Evolutionary conservation across 1,140 invertebrate genomes (phyloP), one percentile per base, ranked within the genome.

Genomic region (Belonocnema kinseyi): DNA sequence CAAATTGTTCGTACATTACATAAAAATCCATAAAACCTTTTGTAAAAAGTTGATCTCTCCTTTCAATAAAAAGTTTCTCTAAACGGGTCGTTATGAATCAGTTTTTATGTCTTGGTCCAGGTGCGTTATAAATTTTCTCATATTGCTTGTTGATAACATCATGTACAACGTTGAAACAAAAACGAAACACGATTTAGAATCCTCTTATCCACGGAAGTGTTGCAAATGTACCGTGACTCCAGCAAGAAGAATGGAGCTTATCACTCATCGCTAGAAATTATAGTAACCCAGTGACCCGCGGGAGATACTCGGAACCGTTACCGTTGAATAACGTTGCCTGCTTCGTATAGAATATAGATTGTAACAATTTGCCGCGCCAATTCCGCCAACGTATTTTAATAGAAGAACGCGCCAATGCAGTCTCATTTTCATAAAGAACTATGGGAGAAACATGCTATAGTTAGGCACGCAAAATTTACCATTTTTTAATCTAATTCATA

Each of bases 341-440:
- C 33, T 75, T 75, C 52, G 40, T 16, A 19, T 52, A 46, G 40
- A 46, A 46, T 75, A 80, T 71, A 71, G 26, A 52, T 16, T 56
- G 52, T 58, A 70, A 71, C 74, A 11, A 51, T 72, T 50, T 75
- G 66, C 61, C 33, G 17, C 52, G 40, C 26, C 76, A 81, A 78
- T 81, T 78, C 66, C 71, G 51, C 76, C 72, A 78, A 71, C 76
- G 58, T 81, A 73, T 77, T 76, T 81, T 81, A 78, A 76, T 74
- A 71, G 71, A 77, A 73, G 66, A 74, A 66, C 14, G 61, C 58
- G 58, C 26, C 2, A 66, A 66, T 13, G 17, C 58, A 33, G 10
- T 11, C 40, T 46, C 40, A 46, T 46, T 11, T 10, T 46, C 40
- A 46, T 40, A 46, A 46, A 33, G 26, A 33, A 33, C 26, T 33